Evolutionary conservation across 2,113 vertebrate species (phyloP).

Genomic region (Pachycephala philippinensis): DNA sequence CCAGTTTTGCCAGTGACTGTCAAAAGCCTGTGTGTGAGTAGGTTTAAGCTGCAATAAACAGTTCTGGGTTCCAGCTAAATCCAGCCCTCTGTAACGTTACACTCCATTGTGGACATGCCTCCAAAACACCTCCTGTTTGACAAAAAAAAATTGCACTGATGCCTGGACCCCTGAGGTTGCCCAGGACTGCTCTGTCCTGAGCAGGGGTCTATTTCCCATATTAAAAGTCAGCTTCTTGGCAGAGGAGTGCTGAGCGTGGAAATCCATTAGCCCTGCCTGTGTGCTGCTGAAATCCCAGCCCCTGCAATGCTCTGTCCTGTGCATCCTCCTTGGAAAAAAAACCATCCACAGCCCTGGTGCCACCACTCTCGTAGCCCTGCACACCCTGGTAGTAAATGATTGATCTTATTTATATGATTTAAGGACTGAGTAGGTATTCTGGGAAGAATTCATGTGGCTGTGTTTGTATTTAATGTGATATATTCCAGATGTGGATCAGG

Average conservation of each 20-base stretch:
- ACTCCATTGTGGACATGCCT: not conserved
- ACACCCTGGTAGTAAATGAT: not conserved
- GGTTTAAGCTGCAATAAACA: not conserved
- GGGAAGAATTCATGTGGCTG: not conserved
- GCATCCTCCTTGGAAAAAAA: not conserved
- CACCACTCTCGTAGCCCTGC: not conserved
- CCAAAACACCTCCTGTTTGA: not conserved
- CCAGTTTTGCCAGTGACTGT: not conserved
- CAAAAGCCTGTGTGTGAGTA: not conserved
- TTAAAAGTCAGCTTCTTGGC: constrained; percentile 25
- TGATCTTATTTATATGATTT: not conserved
- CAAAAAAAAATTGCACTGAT: not conserved
- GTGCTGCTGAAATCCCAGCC: not conserved
- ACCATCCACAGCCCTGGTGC: not conserved
- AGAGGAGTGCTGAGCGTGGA: constrained; percentile 19
- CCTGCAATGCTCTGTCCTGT: not conserved
- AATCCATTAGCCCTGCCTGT: constrained; percentile 12
- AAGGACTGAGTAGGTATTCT: not conserved
- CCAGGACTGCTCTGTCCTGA: not conserved
- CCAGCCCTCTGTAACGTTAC: not conserved
- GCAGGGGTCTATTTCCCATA: not conserved
- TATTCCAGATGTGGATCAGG: not conserved
- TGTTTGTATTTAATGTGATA: not conserved
- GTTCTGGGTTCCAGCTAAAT: not conserved
- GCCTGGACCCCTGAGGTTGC: not conserved